Conservation (phyloP, 2,888 invertebrate genomes). For the Papilio demoleus region DNA sequence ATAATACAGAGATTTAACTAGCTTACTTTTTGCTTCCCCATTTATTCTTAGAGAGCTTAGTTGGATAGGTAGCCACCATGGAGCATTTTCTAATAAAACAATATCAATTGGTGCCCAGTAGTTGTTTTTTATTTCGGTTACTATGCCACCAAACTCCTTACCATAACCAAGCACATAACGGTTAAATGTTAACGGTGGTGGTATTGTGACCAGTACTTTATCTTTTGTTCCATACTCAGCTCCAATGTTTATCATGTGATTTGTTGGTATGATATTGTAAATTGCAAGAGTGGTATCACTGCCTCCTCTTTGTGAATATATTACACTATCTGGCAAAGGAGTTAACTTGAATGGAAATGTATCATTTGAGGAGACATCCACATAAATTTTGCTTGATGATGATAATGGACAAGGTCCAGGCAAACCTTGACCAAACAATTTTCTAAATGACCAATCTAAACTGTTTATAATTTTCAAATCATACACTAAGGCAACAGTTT, state of each 20-base stretch:
- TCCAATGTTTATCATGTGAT: constrained; percentile 87
- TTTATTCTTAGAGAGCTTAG: constrained; percentile 92
- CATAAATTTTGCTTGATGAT: constrained; percentile 89
- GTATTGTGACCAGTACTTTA: constrained; percentile 77
- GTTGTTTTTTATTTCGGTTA: constrained; percentile 92
- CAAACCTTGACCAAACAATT: constrained; percentile 93
- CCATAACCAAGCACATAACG: constrained; percentile 95
- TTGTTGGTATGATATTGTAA: constrained; percentile 85
- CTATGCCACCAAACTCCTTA: constrained; percentile 95
- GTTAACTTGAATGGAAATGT: constrained; percentile 85
- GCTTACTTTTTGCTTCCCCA: constrained; percentile 83
- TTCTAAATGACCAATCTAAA: constrained; percentile 93
- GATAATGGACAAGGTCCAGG: constrained; percentile 93
- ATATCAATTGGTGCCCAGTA: constrained; percentile 90
- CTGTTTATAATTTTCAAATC: constrained; percentile 87
- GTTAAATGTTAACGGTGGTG: constrained; percentile 89
- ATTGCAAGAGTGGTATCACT: constrained; percentile 86
- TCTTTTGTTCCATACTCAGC: constrained; percentile 80
- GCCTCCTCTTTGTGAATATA: constrained; percentile 87
- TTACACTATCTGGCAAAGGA: constrained; percentile 84
- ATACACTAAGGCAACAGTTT: constrained; percentile 94
- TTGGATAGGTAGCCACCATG: constrained; percentile 95
- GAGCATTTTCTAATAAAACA: constrained; percentile 94
- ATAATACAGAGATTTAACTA: constrained; percentile 80
- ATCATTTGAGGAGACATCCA: constrained; percentile 88